Evolutionary conservation across 2,113 vertebrate genomes (phyloP).

Genomic region (Otolemur garnettii): DNA sequence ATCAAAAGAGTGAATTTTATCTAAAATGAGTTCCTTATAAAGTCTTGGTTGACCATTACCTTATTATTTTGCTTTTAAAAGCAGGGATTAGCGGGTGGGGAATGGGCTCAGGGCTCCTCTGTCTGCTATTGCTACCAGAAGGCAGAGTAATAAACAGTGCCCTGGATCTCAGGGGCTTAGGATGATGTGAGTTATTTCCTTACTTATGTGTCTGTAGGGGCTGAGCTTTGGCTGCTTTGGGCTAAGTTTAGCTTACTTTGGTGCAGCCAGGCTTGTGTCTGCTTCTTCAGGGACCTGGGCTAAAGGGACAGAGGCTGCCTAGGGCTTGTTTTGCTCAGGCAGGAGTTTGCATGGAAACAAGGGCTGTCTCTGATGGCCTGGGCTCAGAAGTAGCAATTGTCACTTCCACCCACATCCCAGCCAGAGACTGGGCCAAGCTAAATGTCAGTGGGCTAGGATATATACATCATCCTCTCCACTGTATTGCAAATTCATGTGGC

Average conservation of each 20-base stretch:
- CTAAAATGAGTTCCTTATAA: slow-evolving; percentile 6
- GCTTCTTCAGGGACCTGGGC: neutral
- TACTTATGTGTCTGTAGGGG: neutral
- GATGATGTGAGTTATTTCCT: neutral
- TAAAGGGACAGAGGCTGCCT: neutral
- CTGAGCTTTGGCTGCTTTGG: neutral
- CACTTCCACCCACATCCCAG: neutral
- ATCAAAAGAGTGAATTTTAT: slow-evolving; percentile 47
- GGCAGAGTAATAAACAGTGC: neutral
- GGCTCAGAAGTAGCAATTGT: neutral
- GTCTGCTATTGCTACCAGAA: neutral
- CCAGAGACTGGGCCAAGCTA: neutral
- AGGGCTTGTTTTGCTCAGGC: neutral
- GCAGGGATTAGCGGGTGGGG: no score
- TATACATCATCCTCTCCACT: neutral
- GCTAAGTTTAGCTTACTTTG: neutral
- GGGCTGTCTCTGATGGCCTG: neutral
- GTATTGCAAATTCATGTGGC: neutral
- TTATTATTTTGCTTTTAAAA: slow-evolving; percentile 13
- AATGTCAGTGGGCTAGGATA: neutral
- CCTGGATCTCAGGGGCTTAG: neutral
- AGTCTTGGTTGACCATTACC: neutral
- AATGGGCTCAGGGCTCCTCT: neutral
- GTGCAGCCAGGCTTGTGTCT: neutral
- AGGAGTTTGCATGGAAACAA: neutral